Conservation (phyloP, 2,888 invertebrate species). For the Neoaliturus tenellus region DNA sequence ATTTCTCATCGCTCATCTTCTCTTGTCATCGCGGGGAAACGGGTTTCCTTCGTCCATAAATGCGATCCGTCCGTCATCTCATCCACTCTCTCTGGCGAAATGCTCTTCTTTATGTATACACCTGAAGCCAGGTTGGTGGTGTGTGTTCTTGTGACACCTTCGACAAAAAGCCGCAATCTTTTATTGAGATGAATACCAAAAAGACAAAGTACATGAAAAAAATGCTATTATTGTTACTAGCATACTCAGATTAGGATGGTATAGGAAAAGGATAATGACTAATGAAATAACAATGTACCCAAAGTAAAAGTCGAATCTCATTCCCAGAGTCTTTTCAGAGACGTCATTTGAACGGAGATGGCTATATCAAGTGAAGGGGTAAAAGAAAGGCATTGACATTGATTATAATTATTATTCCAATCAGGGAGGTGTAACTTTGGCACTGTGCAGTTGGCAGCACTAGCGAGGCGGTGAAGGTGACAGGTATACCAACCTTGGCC, state of each 20-base stretch:
- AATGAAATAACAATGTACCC: too few species aligned
- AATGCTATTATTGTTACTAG: too few species aligned
- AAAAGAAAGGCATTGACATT: constrained; percentile 15
- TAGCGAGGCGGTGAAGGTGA: constrained; percentile 11
- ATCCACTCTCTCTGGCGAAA: background rate
- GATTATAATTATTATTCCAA: constrained; percentile 14
- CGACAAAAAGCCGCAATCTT: too few species aligned
- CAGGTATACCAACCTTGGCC: constrained; percentile 13
- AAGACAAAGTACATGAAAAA: too few species aligned
- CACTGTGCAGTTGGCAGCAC: background rate
- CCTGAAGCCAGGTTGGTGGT: too few species aligned
- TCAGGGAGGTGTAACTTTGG: constrained; percentile 17
- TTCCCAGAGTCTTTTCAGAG: too few species aligned
- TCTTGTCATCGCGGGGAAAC: background rate
- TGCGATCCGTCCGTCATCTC: background rate
- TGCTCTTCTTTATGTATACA: background rate
- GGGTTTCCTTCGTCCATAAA: background rate
- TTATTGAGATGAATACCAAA: too few species aligned
- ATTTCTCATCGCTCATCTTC: background rate
- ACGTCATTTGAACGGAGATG: background rate
- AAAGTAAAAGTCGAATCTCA: too few species aligned
- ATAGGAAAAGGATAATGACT: too few species aligned
- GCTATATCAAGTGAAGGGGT: background rate
- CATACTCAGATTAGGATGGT: too few species aligned
- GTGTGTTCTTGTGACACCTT: too few species aligned